Conservation (phyloP, 2,888 invertebrate species). For the Alcis repandata region DNA sequence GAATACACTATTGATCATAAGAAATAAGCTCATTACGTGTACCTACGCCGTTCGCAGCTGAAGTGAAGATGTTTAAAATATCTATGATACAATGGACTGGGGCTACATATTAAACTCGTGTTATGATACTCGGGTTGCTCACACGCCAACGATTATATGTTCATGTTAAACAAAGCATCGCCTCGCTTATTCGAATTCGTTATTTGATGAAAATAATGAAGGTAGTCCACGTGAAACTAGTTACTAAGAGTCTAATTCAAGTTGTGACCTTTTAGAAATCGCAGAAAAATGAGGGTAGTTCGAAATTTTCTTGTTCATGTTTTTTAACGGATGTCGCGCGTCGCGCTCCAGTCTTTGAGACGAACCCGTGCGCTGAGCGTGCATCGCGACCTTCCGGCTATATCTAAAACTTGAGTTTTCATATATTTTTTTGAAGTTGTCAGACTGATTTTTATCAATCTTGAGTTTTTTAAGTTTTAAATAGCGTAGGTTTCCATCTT, state of each 20-base stretch:
- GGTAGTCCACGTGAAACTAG: slow-evolving; percentile 6
- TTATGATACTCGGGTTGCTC: neutral
- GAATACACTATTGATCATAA: too few species aligned
- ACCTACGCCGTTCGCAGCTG: too few species aligned
- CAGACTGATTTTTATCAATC: neutral
- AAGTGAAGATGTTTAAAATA: slow-evolving; percentile 1
- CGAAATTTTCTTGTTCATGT: slow-evolving; percentile 1
- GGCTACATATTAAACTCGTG: neutral
- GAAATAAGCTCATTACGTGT: neutral
- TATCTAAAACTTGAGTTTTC: slow-evolving; percentile 50
- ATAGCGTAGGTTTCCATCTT: slow-evolving; percentile 44
- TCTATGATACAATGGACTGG: neutral
- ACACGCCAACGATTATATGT: neutral
- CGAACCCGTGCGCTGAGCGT: slow-evolving; percentile 64
- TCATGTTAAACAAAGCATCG: slow-evolving; percentile 16
- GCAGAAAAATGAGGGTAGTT: slow-evolving; percentile 61
- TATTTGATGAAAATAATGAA: slow-evolving; percentile 5
- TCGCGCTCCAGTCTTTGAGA: slow-evolving; percentile 68
- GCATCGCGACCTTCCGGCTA: slow-evolving; percentile 54
- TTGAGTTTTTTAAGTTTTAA: slow-evolving; percentile 30
- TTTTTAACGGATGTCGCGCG: slow-evolving; percentile 37
- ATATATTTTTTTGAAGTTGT: slow-evolving; percentile 34
- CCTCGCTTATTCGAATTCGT: slow-evolving; percentile 6
- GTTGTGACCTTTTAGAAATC: neutral
- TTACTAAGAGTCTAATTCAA: neutral